Evolutionary conservation across 2,888 invertebrate genomes (phyloP).

Genomic region (Tigriopus californicus): DNA sequence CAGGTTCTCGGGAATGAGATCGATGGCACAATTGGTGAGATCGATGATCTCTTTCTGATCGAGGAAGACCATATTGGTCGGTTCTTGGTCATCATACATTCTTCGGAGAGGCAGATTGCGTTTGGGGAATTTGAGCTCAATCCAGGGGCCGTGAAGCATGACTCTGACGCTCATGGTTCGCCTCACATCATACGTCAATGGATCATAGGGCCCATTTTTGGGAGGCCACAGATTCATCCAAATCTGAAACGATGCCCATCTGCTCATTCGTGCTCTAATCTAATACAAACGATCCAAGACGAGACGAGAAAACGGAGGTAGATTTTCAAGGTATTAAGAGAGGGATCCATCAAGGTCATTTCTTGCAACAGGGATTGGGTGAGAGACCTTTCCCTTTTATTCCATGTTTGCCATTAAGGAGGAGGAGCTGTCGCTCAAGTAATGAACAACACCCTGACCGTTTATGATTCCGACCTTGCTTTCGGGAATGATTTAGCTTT

Average conservation of each 20-base stretch:
- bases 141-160: not conserved
- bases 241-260: not conserved
- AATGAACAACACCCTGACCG: no score
- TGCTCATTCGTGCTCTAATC: no score
- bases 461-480: no score
- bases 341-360: no score
- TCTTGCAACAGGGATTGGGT: no score
- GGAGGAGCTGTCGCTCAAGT: no score
- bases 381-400: no score
- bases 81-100: slow-evolving; percentile 7
- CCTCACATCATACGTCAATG: slow-evolving; percentile 7
- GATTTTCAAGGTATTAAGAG: no score
- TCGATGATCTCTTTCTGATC: slow-evolving; percentile 6
- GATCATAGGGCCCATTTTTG: slow-evolving; percentile 7
- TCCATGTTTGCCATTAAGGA: no score
- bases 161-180: not conserved
- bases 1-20: not conserved
- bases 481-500: no score
- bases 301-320: no score
- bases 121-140: slow-evolving; percentile 9
- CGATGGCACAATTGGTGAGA: not conserved
- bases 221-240: slow-evolving; percentile 11
- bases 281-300: no score
- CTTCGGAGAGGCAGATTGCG: slow-evolving; percentile 2
- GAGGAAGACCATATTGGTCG: not conserved